These are phyloP conservation scores for Chaetogeoica ovagalla DNA, from an alignment of 2,888 invertebrate genomes.

Conservation along the genomic window DNA sequence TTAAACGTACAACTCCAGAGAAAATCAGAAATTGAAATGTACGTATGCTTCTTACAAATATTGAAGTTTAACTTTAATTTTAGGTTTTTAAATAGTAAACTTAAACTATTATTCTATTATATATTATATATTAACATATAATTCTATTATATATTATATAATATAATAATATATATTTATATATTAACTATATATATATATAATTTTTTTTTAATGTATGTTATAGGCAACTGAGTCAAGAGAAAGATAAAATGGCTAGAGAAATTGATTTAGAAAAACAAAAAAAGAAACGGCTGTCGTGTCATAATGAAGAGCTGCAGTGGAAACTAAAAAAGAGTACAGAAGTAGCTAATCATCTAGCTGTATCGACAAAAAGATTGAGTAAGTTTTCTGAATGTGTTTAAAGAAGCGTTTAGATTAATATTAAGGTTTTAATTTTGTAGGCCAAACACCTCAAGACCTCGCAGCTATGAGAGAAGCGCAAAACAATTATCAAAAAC, in stretches of 20 bases:
- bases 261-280: constrained; percentile 75
- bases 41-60: constrained; percentile 57
- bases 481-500: constrained; percentile 43
- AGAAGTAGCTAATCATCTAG: constrained; percentile 65
- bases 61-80: no score
- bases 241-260: constrained; percentile 75
- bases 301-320: constrained; percentile 85
- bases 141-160: no score
- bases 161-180: no score
- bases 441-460: constrained; percentile 47
- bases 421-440: neutral
- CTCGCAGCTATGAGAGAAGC: constrained; percentile 47
- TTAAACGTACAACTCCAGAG: constrained; percentile 73
- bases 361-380: constrained; percentile 54
- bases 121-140: no score
- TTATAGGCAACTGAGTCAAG: constrained; percentile 67
- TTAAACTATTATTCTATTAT: no score
- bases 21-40: constrained; percentile 75
- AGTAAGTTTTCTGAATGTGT: constrained; percentile 5
- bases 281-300: constrained; percentile 75
- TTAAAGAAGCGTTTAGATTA: neutral
- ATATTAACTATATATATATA: no score
- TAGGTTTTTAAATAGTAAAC: neutral
- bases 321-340: constrained; percentile 84
- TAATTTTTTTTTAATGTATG: neutral